Base-by-base conservation (phyloP, 2,797 vertebrate genomes). In the Phoeniculus purpureus region DNA sequence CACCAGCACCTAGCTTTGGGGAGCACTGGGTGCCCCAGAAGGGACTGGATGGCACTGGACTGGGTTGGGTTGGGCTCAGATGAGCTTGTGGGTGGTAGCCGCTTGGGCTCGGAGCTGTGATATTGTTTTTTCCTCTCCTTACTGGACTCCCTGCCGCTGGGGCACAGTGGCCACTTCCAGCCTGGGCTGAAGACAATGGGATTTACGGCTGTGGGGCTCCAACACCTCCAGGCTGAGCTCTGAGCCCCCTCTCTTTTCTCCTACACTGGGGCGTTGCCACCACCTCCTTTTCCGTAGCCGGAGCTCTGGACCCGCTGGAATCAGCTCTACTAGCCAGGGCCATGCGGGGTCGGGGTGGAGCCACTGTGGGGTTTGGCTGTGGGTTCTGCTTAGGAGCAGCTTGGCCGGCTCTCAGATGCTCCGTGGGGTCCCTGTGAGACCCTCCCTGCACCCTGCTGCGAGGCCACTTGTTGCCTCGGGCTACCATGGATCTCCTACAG, bases 401-500 rank as follows among this genome's bases (percentile, higher is more conserved):
- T 87, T 1, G 0, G 51, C 92, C 67, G 81, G 72, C 9, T 2
- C 60, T 67, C 0, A 6, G 79, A 76, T 26, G 34, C 43, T 40
- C 34, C 5, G 4, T 27, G 68, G 85, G 66, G 22, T 31, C 43
- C 7, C 47, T 21, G 76, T 92, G 37, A 37, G 37, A 37, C 37
- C 37, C 37, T 8, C 37, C 37, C 37, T 37, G 37, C 37, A 37
- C 37, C 37, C 37, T 12, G 37, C 43, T 43, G 43, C 16, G 43
- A 16, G 43, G 43, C 43, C 43, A 43, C 43, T 43, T 43, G 43
- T 75, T 2, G 29, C 51, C 51, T 32, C 31, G 73, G 45, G 64
- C 52, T 16, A 22, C 74, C 87, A 99, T 99, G 99, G 99, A 99
- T 97, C 98, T 99, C 27, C 96, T 98, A 82, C 98, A 98, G 79